phyloP scores from a whole-genome alignment of 2,113 vertebrate species.

The Ardeotis arabs region DNA sequence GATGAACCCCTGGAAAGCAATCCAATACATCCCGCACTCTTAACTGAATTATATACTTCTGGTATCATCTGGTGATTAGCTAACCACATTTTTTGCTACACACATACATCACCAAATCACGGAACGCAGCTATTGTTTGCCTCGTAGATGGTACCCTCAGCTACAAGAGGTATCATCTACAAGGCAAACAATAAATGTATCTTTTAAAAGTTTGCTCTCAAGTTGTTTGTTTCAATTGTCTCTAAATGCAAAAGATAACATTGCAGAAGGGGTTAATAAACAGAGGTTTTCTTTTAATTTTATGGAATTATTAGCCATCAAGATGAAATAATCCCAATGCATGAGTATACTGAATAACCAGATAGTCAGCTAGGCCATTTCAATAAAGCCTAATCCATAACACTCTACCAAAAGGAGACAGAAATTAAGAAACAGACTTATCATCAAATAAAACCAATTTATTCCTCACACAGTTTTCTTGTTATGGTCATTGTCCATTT shows the following conservation, averaged over 20 bases:
- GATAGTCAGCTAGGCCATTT: neutral
- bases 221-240: neutral
- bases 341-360: neutral
- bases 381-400: neutral
- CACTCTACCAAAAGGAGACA: neutral
- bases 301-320: neutral
- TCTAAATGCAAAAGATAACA: neutral
- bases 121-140: neutral
- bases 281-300: neutral
- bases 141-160: neutral
- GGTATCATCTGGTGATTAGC: neutral
- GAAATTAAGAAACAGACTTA: neutral
- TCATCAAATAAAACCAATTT: neutral
- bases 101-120: neutral
- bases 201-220: neutral
- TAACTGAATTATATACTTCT: neutral
- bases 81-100: neutral
- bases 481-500: neutral
- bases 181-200: neutral
- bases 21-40: neutral
- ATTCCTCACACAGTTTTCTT: neutral
- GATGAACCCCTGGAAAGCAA: neutral
- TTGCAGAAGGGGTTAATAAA: neutral
- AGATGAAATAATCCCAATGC: neutral
- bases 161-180: neutral